Evolutionary conservation across 2,888 invertebrate species (phyloP), one percentile per base, ranked within the genome.

Genomic region (Pimpla rufipes): DNA sequence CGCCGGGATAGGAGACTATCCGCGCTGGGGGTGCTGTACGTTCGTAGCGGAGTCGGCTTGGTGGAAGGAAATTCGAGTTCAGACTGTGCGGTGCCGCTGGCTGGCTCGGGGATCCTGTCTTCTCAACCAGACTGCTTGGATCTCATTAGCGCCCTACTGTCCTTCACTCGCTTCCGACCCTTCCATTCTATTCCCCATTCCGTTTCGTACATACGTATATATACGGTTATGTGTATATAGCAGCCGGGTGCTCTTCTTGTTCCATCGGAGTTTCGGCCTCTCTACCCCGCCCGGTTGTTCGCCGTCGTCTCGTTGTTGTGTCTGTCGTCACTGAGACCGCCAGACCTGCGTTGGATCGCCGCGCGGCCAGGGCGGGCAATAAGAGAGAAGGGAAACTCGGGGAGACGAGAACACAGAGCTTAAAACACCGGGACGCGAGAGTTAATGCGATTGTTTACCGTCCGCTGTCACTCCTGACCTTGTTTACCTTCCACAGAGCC

Each of bases 1-100:
- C n/a, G 62, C 68, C 29, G 29, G 29, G 29, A 29, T 29, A 52
- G 37, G 59, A 57, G 57, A 6, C 88, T 59, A 45, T 47, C 29
- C 89, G 8, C 23, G 35, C 5, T 11, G 29, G 40, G 23, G 42
- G 21, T 40, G 75, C 23, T 47, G 5, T 29, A 21, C 62, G 62
- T 67, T 62, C n/a, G n/a, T n/a, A n/a, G n/a, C n/a, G n/a, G 59
- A 47, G 68, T 68, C 68, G 70, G 62, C 62, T 70, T 52, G 57
- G 23, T 42, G 18, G 78, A 83, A 84, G 86, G 83, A 86, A 88
- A 87, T 87, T 89, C 86, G 85, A 88, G 87, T 87, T 88, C 84
- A 88, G 83, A 85, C 85, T 81, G 81, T 73, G 64, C 70, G 40
- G 29, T 5, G 29, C 3, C 5, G 29, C 29, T 50, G 23, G 59